Conservation (phyloP, 2,113 vertebrate species). For the Etia nguti region DNA sequence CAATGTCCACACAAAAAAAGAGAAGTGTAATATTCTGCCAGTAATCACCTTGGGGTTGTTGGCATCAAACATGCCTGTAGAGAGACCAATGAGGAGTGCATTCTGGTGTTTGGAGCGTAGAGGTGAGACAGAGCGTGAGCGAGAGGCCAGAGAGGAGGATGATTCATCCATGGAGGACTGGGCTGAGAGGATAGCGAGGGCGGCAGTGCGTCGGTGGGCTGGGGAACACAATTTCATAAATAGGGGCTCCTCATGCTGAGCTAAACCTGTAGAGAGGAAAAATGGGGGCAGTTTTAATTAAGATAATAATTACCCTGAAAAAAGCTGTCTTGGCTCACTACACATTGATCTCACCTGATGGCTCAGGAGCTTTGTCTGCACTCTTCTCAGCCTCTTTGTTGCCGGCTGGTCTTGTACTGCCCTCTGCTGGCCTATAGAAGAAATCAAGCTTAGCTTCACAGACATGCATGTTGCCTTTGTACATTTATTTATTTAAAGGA, state of each 20-base stretch:
- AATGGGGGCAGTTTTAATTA: background rate
- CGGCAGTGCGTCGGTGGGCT: constrained; percentile 66
- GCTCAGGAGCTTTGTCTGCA: constrained; percentile 44
- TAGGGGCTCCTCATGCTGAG: constrained; percentile 68
- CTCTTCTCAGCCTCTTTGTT: background rate
- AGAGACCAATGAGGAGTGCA: constrained; percentile 87
- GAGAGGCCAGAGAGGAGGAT: constrained; percentile 73
- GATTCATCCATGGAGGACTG: constrained; percentile 87
- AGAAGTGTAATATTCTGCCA: background rate
- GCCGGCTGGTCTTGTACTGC: constrained; percentile 14
- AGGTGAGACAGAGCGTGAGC: constrained; percentile 86
- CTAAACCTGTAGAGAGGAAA: constrained; percentile 2
- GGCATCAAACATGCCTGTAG: constrained; percentile 92
- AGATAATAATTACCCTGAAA: background rate
- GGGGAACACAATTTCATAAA: constrained; percentile 79
- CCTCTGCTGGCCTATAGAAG: constrained; percentile 68
- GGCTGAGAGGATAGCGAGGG: constrained; percentile 75
- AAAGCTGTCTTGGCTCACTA: background rate
- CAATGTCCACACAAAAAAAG: background rate
- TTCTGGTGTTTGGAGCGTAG: constrained; percentile 78
- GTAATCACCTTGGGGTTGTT: constrained; percentile 90
- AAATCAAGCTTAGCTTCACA: background rate
- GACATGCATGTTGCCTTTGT: background rate
- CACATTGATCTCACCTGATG: constrained; percentile 63
- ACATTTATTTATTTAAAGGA: background rate